Conservation (phyloP, 2,888 invertebrate genomes). For the Volucella inanis region DNA sequence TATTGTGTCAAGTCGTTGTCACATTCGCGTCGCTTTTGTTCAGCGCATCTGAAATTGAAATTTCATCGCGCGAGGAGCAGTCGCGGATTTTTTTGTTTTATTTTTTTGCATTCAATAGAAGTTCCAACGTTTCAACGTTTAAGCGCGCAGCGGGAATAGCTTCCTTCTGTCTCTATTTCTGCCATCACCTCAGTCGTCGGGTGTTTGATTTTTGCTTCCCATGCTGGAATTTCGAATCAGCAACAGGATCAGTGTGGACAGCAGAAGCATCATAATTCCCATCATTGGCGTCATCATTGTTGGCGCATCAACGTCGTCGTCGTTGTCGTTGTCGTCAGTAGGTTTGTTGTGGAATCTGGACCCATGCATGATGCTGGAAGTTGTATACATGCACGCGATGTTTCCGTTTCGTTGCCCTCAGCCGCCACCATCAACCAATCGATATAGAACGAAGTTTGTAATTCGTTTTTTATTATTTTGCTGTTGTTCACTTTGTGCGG, state of each 20-base stretch:
- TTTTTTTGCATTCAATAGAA: slow-evolving; percentile 48
- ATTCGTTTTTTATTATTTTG: slow-evolving; percentile 73
- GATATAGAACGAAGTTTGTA: slow-evolving; percentile 45
- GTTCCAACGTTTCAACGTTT: slow-evolving; percentile 69
- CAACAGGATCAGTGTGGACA: slow-evolving; percentile 67
- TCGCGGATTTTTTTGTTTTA: neutral
- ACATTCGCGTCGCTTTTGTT: slow-evolving; percentile 54
- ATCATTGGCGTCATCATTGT: slow-evolving; percentile 57
- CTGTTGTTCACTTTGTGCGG: slow-evolving; percentile 47
- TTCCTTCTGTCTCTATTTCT: slow-evolving; percentile 5
- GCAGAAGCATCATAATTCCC: slow-evolving; percentile 69
- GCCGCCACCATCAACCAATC: slow-evolving; percentile 13
- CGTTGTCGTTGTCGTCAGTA: slow-evolving; percentile 44
- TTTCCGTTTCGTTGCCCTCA: slow-evolving; percentile 16
- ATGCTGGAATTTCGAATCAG: slow-evolving; percentile 48
- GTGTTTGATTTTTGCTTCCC: too few relatives aligned
- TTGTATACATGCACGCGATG: slow-evolving; percentile 48
- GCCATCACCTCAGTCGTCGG: too few relatives aligned
- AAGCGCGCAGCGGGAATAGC: slow-evolving; percentile 51
- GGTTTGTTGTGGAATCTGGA: slow-evolving; percentile 13
- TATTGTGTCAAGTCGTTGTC: slow-evolving; percentile 40
- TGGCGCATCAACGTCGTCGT: slow-evolving; percentile 64
- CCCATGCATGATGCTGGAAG: slow-evolving; percentile 30
- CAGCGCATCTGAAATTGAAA: slow-evolving; percentile 68
- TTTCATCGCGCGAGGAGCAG: slow-evolving; percentile 50